A percentile compares a stretch with the other conserved stretches of the same genome.
Conservation (phyloP, 2,113 vertebrate species). For the Gnathochromis pfefferi region DNA sequence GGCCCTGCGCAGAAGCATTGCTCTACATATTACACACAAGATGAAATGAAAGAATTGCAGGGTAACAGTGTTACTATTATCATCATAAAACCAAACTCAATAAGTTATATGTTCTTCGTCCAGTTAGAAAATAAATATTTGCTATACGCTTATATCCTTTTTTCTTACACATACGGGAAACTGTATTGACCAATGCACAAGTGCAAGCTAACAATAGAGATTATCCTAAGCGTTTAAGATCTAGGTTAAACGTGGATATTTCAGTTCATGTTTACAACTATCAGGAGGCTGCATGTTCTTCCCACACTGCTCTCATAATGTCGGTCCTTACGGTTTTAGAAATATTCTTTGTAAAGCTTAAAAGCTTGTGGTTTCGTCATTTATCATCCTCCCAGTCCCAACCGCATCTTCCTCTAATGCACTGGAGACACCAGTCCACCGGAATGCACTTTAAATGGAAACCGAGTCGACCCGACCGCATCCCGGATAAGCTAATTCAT, state of each 20-base stretch:
- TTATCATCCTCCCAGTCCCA: neutral
- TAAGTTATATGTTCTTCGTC: neutral
- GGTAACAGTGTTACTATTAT: neutral
- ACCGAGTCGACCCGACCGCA: neutral
- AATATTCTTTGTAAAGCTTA: neutral
- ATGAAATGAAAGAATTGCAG: neutral
- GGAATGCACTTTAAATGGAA: constrained; percentile 16
- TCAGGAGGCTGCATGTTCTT: neutral
- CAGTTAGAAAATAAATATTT: neutral
- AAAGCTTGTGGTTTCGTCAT: neutral
- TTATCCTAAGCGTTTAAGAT: constrained; percentile 23
- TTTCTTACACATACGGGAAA: neutral
- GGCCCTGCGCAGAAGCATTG: neutral
- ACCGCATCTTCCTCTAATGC: constrained; percentile 11
- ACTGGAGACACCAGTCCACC: neutral
- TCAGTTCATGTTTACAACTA: neutral
- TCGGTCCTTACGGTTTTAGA: neutral
- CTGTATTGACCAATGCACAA: neutral
- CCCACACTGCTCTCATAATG: neutral
- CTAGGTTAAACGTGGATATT: constrained; percentile 25
- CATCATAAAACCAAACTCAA: neutral
- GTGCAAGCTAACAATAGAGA: constrained; percentile 28
- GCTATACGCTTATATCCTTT: neutral
- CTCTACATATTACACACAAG: neutral
- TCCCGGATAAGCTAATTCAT: constrained; percentile 5